Base-by-base conservation (phyloP, 1,140 invertebrate species). In the Mizuhopecten yessoensis region DNA sequence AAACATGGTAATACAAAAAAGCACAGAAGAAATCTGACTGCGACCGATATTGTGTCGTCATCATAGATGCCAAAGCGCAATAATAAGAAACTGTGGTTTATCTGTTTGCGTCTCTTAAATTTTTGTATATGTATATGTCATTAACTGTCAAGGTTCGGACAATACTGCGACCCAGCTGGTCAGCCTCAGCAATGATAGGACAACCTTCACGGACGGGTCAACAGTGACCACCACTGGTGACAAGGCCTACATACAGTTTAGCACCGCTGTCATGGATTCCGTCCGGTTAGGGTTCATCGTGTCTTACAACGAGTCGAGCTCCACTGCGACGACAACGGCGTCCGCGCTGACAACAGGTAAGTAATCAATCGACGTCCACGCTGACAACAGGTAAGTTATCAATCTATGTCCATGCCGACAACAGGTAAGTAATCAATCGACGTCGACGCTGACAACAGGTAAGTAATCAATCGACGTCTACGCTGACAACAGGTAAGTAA, bases 211-310 rank as follows among this genome's bases (percentile, higher is more conserved):
- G 2, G 57, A 75, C 57, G n/a, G 1, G 5, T 29, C 57, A 29
- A n/a, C 23, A 29, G 57, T 75, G 57, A 7, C 57, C 57, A 75
- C 57, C 23, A 75, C 57, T 7, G 57, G 23, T 0, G 57, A 75
- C 57, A 75, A 75, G 57, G 57, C 57, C 57, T 75, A 29, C 11
- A 29, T 75, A n/a, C 57, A 75, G 57, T 75, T 75, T 75, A 29
- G 23, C 11, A 75, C 57, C 0, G 57, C 57, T 29, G 23, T 75
- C n/a, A 29, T 75, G 57, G 57, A 75, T n/a, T 17, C 57, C 29
- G n/a, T 7, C 17, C 23, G 57, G n/a, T 29, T 29, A 29, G 57
- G 57, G 5, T 75, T 75, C n/a, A 75, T 75, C n/a, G n/a, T 75
- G 17, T 75, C 57, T 17, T 75, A 75, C 57, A 75, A 75, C n/a